A percentile compares a stretch with the other conserved stretches of the same genome.
Evolutionary conservation across 2,888 invertebrate species (phyloP).

Genomic region (Ypsolopha sequella): DNA sequence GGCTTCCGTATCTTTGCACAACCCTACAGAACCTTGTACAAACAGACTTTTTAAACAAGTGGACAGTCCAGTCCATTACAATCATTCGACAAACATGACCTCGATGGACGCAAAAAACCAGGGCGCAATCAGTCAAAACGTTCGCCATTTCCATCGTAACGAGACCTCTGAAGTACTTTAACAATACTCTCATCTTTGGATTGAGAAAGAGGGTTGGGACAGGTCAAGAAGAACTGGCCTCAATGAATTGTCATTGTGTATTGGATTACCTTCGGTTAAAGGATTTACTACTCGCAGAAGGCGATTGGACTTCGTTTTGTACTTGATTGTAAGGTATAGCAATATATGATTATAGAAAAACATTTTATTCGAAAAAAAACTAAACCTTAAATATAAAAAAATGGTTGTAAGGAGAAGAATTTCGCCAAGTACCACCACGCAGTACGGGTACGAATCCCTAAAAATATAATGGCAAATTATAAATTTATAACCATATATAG

Average conservation of each 20-base stretch:
- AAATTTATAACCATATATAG: too few relatives aligned
- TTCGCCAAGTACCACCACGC: too few relatives aligned
- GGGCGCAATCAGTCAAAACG: slow-evolving; percentile 24
- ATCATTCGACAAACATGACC: slow-evolving; percentile 11
- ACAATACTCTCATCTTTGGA: neutral
- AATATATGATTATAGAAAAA: too few relatives aligned
- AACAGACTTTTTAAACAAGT: neutral
- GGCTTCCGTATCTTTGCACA: neutral
- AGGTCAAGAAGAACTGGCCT: slow-evolving; percentile 12
- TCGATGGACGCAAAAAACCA: slow-evolving; percentile 14
- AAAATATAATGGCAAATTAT: too few relatives aligned
- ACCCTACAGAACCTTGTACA: neutral
- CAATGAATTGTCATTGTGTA: slow-evolving; percentile 16
- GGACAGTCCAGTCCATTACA: slow-evolving; percentile 6
- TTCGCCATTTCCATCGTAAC: neutral
- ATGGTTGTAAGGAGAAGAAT: too few relatives aligned
- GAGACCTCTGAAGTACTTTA: neutral
- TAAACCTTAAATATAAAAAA: too few relatives aligned
- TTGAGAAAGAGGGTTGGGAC: neutral
- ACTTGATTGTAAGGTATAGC: too few relatives aligned
- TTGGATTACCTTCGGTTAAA: slow-evolving; percentile 14
- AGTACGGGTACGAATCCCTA: too few relatives aligned
- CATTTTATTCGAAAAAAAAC: too few relatives aligned
- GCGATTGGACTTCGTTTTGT: too few relatives aligned
- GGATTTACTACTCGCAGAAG: neutral